Percentiles rank a stretch among this genome's conserved stretches.
Conservation (phyloP, 2,797 vertebrate species). For the Odontamblyopus lacepedii region DNA sequence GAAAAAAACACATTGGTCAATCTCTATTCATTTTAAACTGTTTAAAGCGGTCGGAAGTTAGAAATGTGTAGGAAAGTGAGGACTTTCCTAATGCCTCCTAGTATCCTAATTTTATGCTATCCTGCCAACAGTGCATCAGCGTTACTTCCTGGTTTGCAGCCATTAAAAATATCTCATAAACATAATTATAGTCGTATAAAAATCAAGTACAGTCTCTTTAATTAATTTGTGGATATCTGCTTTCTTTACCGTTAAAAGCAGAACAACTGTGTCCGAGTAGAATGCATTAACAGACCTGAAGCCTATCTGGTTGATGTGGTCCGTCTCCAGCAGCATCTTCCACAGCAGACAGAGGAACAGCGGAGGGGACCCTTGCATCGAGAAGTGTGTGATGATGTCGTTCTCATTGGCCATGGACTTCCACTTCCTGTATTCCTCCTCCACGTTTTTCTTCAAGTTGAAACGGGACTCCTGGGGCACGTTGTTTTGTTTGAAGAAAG, state of each 20-base stretch:
- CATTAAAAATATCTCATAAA: too few species aligned
- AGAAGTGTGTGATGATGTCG: conserved; percentile 96
- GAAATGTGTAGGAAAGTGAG: too few species aligned
- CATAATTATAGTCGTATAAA: background rate
- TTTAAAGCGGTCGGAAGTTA: too few species aligned
- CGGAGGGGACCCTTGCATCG: conserved; percentile 90
- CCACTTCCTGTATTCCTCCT: conserved; percentile 99
- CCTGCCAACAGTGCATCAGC: too few species aligned
- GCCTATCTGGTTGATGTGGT: conserved; percentile 98
- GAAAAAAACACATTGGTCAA: too few species aligned
- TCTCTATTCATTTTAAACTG: too few species aligned
- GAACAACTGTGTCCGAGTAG: background rate
- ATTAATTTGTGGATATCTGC: background rate
- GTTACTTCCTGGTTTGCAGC: background rate
- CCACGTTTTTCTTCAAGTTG: conserved; percentile 98
- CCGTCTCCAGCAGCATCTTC: conserved; percentile 98
- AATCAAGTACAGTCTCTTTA: background rate
- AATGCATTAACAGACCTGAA: conserved; percentile 55
- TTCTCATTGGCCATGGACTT: conserved; percentile 98
- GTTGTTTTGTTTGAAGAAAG: conserved; percentile 98
- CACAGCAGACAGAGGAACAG: conserved; percentile 97
- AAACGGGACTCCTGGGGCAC: conserved; percentile 98
- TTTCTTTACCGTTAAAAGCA: background rate
- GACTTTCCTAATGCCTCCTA: too few species aligned
- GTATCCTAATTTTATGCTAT: too few species aligned